These are phyloP conservation scores for Lates japonicus DNA, from an alignment of 2,797 vertebrate species.

Conservation along the genomic window DNA sequence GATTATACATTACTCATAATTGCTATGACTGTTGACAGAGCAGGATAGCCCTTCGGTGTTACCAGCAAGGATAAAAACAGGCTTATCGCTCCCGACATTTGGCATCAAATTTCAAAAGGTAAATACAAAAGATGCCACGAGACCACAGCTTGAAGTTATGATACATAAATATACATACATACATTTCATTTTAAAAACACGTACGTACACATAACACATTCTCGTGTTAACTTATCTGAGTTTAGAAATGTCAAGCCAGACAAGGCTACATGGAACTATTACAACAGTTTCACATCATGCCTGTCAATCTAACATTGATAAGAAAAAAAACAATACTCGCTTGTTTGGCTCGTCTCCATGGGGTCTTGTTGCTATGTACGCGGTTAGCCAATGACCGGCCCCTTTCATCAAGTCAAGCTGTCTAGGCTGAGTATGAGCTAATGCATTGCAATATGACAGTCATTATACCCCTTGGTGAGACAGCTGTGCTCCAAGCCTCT, in stretches of 20 bases:
- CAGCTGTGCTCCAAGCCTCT: conserved; percentile 66
- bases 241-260: conserved; percentile 12
- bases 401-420: conserved; percentile 73
- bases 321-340: conserved; percentile 37
- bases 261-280: background rate
- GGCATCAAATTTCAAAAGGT: background rate
- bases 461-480: conserved; percentile 69
- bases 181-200: background rate
- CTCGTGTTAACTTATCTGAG: background rate
- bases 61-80: background rate
- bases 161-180: background rate
- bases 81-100: background rate
- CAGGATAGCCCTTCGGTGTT: background rate
- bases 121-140: background rate
- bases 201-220: background rate
- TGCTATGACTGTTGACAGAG: conserved; percentile 17
- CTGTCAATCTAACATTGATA: conserved; percentile 58
- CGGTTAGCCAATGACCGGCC: conserved; percentile 65
- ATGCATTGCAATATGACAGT: conserved; percentile 76
- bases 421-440: conserved; percentile 74
- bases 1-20: conserved; percentile 34
- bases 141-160: background rate
- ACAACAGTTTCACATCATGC: conserved; percentile 23
- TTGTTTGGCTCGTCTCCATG: conserved; percentile 72
- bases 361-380: conserved; percentile 73